These are phyloP conservation scores for Parotia lawesii DNA, from an alignment of 2,113 vertebrate species.

Conservation along the genomic window DNA sequence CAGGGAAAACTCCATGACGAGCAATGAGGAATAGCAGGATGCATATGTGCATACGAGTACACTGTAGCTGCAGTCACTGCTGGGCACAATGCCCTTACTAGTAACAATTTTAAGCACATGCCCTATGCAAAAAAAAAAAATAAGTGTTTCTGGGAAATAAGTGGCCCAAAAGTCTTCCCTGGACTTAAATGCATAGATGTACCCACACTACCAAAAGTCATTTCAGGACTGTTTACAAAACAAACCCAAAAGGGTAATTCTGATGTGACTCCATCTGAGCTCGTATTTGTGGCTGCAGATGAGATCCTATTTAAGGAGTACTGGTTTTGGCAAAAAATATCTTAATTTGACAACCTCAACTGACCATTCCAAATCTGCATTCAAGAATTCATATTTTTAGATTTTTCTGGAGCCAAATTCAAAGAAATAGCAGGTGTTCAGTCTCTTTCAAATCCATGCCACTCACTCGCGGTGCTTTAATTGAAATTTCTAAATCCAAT, in stretches of 20 bases:
- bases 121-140: not conserved
- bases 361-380: not conserved
- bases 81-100: constrained; percentile 1
- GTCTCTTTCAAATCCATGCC: not conserved
- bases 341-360: not conserved
- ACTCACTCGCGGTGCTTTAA: not conserved
- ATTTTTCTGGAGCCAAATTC: not conserved
- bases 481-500: not conserved
- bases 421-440: not conserved
- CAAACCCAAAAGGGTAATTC: not conserved
- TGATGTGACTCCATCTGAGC: not conserved
- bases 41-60: not conserved
- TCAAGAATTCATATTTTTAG: not conserved
- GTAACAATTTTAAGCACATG: not conserved
- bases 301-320: not conserved
- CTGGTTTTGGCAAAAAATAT: not conserved
- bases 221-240: not conserved
- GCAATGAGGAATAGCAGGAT: not conserved
- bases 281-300: not conserved
- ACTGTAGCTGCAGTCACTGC: not conserved
- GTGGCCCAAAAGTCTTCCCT: not conserved
- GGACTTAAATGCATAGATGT: not conserved
- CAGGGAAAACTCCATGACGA: not conserved
- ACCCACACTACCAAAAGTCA: not conserved
- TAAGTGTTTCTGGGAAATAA: not conserved